phyloP scores from a whole-genome alignment of 2,113 vertebrate genomes.

The Hassar affinis region DNA sequence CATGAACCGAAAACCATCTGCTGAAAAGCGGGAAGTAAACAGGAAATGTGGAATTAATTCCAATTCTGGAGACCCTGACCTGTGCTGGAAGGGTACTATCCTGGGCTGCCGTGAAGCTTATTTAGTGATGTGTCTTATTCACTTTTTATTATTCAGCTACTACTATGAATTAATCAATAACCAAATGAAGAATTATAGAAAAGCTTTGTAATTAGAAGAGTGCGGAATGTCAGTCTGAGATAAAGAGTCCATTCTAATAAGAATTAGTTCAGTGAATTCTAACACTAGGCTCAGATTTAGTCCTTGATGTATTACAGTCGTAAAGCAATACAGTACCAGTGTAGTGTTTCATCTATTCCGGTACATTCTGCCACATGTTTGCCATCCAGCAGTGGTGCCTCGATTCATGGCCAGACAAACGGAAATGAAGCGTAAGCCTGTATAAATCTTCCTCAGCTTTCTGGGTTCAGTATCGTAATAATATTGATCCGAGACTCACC shows the following conservation, averaged over 20 bases:
- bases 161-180: too few species aligned
- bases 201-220: background rate
- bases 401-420: background rate
- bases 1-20: background rate
- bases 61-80: background rate
- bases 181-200: background rate
- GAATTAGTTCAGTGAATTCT: background rate
- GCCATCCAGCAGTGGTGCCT: constrained; percentile 7
- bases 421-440: constrained; percentile 9
- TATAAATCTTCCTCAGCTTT: background rate
- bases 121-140: background rate
- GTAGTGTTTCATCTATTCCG: background rate
- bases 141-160: background rate
- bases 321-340: background rate
- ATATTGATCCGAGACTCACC: constrained; percentile 28
- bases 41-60: background rate
- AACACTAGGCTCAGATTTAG: background rate
- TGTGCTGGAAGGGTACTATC: background rate
- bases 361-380: background rate
- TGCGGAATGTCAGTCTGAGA: background rate
- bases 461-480: constrained; percentile 20
- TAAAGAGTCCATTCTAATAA: background rate
- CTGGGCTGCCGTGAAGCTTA: background rate
- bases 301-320: background rate
- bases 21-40: background rate